Conservation (phyloP, 2,888 invertebrate species). For the Nephrotoma appendiculata region DNA sequence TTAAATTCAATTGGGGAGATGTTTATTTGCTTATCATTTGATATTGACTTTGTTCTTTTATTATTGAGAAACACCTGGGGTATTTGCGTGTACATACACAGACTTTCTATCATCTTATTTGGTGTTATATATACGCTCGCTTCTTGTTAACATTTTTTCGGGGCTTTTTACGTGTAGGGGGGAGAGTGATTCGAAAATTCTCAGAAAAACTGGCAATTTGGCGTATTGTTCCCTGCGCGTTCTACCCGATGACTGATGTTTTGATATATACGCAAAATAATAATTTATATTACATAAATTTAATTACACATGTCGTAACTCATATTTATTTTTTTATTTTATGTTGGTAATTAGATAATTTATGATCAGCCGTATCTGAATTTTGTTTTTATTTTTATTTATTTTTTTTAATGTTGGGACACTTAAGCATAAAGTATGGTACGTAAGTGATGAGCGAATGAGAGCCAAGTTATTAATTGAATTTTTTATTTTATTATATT, state of each 20-base stretch:
- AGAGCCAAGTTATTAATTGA: too few relatives aligned
- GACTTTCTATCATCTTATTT: neutral
- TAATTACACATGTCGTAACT: neutral
- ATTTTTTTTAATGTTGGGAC: neutral
- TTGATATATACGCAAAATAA: neutral
- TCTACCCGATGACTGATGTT: neutral
- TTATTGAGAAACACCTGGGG: neutral
- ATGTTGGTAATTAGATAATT: neutral
- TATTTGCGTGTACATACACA: neutral
- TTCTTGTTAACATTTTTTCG: neutral
- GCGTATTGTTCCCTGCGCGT: neutral
- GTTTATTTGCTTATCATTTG: neutral
- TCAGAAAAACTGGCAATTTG: neutral
- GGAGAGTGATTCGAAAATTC: neutral
- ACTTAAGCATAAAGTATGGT: neutral
- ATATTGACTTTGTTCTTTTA: neutral
- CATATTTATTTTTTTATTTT: neutral
- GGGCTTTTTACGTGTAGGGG: too few relatives aligned
- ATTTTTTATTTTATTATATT: too few relatives aligned
- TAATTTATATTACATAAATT: neutral
- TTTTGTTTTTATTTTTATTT: neutral
- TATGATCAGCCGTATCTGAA: neutral
- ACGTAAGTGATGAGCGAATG: too few relatives aligned
- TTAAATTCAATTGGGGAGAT: neutral
- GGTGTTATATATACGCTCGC: neutral